Evolutionary conservation across 2,888 invertebrate genomes (phyloP).

Genomic region (Drosophila limbata): DNA sequence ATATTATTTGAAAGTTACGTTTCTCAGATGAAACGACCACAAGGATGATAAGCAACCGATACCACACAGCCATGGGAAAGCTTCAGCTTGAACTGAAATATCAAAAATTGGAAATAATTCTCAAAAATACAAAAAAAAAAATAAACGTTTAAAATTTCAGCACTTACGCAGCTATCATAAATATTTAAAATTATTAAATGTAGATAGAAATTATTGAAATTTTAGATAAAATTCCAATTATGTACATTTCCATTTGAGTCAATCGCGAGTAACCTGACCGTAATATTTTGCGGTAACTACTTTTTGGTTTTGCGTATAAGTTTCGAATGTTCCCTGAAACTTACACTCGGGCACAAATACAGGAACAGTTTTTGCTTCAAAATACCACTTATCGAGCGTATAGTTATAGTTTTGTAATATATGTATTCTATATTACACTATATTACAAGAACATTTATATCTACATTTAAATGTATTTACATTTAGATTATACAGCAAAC

Average conservation of each 20-base stretch:
- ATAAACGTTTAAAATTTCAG: neutral
- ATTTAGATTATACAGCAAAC: neutral
- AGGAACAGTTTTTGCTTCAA: neutral
- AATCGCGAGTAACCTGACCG: neutral
- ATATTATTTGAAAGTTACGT: conserved; percentile 3
- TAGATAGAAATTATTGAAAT: neutral
- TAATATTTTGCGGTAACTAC: neutral
- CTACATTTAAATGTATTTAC: neutral
- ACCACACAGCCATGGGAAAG: conserved; percentile 4
- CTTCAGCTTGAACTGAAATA: neutral
- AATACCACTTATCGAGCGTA: conserved; percentile 5
- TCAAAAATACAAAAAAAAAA: neutral
- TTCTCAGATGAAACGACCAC: conserved; percentile 11
- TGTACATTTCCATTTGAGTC: neutral
- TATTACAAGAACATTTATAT: too few species aligned
- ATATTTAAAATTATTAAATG: neutral
- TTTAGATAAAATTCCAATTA: neutral
- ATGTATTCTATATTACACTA: too few species aligned
- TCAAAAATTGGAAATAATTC: neutral
- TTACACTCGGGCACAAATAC: conserved; percentile 5
- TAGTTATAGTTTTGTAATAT: conserved; percentile 15
- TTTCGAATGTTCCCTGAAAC: neutral
- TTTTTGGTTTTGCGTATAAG: neutral
- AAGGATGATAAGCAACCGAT: conserved; percentile 3
- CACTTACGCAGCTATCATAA: conserved; percentile 1